Base-by-base conservation (phyloP, 2,888 invertebrate species). In the Drosophila borborema region DNA sequence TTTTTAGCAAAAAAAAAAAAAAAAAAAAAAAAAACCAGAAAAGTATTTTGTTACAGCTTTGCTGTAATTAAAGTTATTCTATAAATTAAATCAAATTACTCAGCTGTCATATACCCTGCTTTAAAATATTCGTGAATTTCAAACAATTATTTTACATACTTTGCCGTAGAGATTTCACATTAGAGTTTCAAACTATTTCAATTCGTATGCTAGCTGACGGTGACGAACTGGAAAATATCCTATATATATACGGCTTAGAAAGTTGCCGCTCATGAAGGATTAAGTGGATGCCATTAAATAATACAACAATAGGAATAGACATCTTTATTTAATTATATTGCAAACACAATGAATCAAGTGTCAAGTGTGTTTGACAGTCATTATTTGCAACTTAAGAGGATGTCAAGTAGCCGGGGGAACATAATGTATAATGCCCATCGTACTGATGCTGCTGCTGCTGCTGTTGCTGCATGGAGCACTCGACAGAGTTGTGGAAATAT, bases 301-400 rank as follows among this genome's bases (percentile, higher is more conserved):
- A 38, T 51, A 8, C 7, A 53, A 41, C 9, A 49, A 45, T 28
- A 8, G 49, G 48, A 68, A 55, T 68, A 58, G 62, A 36, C 60
- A 62, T 12, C 18, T 51, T 51, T 51, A 51, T 18, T 51, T 51
- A 51, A 51, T 51, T 51, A 51, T 18, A 4, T 18, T 51, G 3
- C 49, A 34, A 51, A 34, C 49, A 34, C 31, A 34, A 34, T 51
- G 49, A 51, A 34, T 51, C 31, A 51, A 51, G 49, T 51, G 49
- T 61, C 60, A 40, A 70, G 72, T 64, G 75, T 71, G 73, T 81
- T 75, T 86, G 84, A 68, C 76, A 79, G 68, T 81, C 83, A 75
- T 74, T 68, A 78, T 72, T 38, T 38, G 20, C 23, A 54, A 40
- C n/a, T 54, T 54, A 28, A 51, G 54, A 54, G 61, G 49, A 54